Conservation (phyloP, 2,888 invertebrate species). For the Hydropsyche betteni region DNA sequence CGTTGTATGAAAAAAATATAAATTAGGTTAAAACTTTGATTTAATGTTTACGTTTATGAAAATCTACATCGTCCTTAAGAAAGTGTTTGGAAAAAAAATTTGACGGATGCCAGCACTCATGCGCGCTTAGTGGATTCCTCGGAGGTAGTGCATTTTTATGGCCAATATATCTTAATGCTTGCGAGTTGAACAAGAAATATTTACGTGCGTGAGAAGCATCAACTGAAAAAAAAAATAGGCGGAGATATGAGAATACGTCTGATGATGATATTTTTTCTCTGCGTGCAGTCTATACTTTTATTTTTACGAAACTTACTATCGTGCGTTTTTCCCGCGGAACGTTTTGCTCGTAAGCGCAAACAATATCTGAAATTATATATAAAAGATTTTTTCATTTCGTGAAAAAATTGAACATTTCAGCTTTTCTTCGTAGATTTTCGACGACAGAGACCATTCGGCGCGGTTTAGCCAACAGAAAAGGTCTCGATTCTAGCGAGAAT, state of each 20-base stretch:
- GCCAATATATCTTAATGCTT: conserved; percentile 10
- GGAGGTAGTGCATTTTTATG: conserved; percentile 8
- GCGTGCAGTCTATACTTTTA: no score
- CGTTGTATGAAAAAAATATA: no score
- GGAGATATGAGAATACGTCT: conserved; percentile 2
- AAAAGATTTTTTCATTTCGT: no score
- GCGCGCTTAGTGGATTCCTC: conserved; percentile 12
- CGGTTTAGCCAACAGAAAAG: conserved; percentile 3
- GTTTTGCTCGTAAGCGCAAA: no score
- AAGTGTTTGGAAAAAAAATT: background rate
- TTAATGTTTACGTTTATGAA: no score
- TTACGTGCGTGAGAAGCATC: conserved; percentile 22
- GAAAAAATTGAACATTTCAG: no score
- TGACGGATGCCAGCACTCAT: conserved; percentile 22
- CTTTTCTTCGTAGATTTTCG: no score
- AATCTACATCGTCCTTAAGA: no score
- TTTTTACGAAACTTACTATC: no score
- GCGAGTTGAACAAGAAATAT: conserved; percentile 25
- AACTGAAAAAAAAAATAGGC: conserved; percentile 1
- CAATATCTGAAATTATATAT: no score
- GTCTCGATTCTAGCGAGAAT: conserved; percentile 1
- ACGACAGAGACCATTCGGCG: background rate
- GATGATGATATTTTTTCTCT: background rate
- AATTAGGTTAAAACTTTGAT: no score
- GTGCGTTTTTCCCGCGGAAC: no score